Conservation (phyloP, 2,113 vertebrate genomes). For the Holacanthus passer region DNA sequence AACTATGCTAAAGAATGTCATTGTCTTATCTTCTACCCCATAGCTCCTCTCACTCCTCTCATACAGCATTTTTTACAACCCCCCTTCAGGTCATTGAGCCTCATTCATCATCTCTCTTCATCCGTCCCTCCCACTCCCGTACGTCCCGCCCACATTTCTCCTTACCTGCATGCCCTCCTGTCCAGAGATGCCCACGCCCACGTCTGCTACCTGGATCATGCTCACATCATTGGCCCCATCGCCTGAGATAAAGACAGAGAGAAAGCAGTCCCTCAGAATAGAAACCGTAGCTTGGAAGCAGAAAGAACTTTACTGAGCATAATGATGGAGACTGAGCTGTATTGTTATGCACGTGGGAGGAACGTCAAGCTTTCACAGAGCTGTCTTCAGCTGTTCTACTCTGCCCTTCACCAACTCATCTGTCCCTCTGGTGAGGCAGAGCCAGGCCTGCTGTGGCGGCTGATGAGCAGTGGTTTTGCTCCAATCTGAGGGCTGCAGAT, state of each 20-base stretch:
- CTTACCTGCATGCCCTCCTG: slow-evolving; percentile 99
- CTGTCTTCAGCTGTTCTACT: slow-evolving; percentile 19
- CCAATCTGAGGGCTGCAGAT: not conserved
- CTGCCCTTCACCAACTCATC: not conserved
- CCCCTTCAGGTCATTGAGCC: not conserved
- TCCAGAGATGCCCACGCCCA: slow-evolving; percentile 97
- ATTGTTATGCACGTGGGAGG: not conserved
- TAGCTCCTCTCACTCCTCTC: not conserved
- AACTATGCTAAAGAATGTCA: slow-evolving; percentile 31
- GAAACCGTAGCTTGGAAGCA: not conserved
- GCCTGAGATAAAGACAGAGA: slow-evolving; percentile 82
- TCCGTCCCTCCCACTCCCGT: not conserved
- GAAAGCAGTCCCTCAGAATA: not conserved
- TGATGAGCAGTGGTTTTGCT: not conserved
- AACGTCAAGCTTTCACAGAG: not conserved
- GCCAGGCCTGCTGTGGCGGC: not conserved
- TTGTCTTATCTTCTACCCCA: slow-evolving; percentile 4
- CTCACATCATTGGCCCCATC: slow-evolving; percentile 99
- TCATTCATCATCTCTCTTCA: not conserved
- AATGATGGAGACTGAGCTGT: not conserved
- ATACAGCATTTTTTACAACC: not conserved
- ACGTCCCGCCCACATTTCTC: not conserved
- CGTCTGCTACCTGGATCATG: slow-evolving; percentile 99
- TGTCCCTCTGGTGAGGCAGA: not conserved
- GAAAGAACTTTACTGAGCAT: slow-evolving; percentile 7